These are phyloP conservation scores for Zosterops borbonicus DNA, from an alignment of 2,113 vertebrate species.

Conservation along the genomic window DNA sequence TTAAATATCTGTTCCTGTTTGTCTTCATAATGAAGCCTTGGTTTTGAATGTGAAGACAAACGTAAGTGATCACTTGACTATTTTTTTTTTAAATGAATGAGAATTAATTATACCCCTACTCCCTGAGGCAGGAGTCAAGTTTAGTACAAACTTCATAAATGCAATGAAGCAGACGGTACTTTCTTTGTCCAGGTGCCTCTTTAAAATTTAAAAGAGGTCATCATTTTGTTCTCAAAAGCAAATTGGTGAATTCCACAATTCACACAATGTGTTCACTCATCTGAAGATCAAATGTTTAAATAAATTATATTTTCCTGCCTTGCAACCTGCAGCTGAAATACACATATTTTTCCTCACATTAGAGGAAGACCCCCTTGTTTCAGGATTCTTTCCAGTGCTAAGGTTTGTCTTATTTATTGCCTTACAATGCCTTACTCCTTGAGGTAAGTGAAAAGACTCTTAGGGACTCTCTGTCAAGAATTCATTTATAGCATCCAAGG, in stretches of 20 bases:
- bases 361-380: not conserved
- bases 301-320: not conserved
- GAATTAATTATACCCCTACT: not conserved
- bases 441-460: not conserved
- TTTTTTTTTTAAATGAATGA: not conserved
- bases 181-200: not conserved
- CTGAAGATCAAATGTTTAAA: not conserved
- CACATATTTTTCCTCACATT: not conserved
- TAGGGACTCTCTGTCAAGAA: not conserved
- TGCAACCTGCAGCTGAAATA: not conserved
- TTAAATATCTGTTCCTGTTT: not conserved
- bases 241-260: not conserved
- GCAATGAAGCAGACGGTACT: not conserved
- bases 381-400: not conserved
- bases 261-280: not conserved
- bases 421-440: not conserved
- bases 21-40: not conserved
- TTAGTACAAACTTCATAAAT: not conserved
- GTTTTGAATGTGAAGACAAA: not conserved
- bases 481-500: not conserved
- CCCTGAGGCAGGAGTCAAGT: not conserved
- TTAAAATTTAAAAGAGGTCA: not conserved
- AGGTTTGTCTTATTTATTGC: not conserved
- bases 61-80: not conserved
- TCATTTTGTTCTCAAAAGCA: not conserved